Evolutionary conservation across 2,113 vertebrate species (phyloP), one percentile per base, ranked within the genome.

Genomic region (Pholis gunnellus): DNA sequence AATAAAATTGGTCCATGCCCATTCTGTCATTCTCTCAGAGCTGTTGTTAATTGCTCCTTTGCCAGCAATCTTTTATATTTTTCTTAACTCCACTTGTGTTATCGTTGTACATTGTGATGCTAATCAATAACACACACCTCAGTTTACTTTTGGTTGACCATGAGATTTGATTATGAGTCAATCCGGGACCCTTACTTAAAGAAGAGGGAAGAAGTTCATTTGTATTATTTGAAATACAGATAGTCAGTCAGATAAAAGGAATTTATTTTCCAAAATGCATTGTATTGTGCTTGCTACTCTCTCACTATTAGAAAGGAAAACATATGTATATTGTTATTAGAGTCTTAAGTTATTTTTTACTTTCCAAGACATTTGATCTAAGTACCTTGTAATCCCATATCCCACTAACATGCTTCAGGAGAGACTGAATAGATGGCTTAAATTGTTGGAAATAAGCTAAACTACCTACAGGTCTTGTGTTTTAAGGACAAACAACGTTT

Each of bases 31-130:
- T 27, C 6, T 46, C 6, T 71, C 42, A 64, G 20, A 72, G 64
- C 34, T 69, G 38, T 36, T 75, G 42, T 65, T 71, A 44, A 73
- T 75, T 65, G 15, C 25, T 75, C 29, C 46, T 72, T 74, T 82
- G 6, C 6, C 52, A 59, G 27, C 3, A 50, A 15, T 75, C 50
- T 70, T 11, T 66, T 48, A 9, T 66, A 22, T 63, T 72, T 84
- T 34, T 71, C 25, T n/a, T 6, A 48, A 50, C 17, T 15, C 17
- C 8, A 14, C 9, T 61, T 68, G 22, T 71, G 29, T 67, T 61
- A 29, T 64, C 44, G 10, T 70, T 60, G 27, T 48, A 44, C 15
- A 59, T 73, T 64, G 36, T 71, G 64, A 78, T 3, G 0, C 6
- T 29, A 5, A 78, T 1, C 7, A 52, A 25, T 59, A 36, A 34